phyloP scores from a whole-genome alignment of 2,888 invertebrate species.

The Nephrotoma guestfalica region DNA sequence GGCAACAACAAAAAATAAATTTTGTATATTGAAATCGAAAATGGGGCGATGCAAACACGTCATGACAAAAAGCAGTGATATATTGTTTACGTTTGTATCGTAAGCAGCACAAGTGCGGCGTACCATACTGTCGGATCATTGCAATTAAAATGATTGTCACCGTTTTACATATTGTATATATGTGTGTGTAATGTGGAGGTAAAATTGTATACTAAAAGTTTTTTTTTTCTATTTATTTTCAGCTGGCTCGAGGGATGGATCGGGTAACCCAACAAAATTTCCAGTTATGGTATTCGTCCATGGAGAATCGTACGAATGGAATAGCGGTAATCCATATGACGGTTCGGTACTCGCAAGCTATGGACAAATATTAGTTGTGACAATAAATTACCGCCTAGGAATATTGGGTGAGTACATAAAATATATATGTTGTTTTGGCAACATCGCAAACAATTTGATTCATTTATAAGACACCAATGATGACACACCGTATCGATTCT shows the following conservation, averaged over 20 bases:
- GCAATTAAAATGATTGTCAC: background rate
- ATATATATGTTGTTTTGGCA: background rate
- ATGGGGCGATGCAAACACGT: background rate
- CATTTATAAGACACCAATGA: background rate
- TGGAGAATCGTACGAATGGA: slow-evolving; percentile 93
- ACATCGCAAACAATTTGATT: background rate
- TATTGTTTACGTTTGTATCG: background rate
- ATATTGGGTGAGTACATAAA: slow-evolving; percentile 50
- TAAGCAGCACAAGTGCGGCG: background rate
- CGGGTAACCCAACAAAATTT: slow-evolving; percentile 41
- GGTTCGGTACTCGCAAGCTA: slow-evolving; percentile 90
- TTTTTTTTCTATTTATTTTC: slow-evolving; percentile 14
- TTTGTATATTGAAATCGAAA: background rate
- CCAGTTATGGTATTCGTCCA: slow-evolving; percentile 93
- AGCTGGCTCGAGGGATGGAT: slow-evolving; percentile 30
- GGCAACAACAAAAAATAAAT: background rate
- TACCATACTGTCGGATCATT: background rate
- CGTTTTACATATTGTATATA: background rate
- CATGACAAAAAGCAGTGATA: background rate
- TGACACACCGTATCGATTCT: background rate
- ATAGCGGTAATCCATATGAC: slow-evolving; percentile 96
- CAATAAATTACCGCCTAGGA: slow-evolving; percentile 72
- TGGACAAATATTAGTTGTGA: slow-evolving; percentile 78
- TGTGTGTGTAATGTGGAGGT: background rate
- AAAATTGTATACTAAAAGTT: background rate